These are phyloP conservation scores for Drosophila erecta DNA, from an alignment of 1,140 invertebrate genomes.

Conservation along the genomic window DNA sequence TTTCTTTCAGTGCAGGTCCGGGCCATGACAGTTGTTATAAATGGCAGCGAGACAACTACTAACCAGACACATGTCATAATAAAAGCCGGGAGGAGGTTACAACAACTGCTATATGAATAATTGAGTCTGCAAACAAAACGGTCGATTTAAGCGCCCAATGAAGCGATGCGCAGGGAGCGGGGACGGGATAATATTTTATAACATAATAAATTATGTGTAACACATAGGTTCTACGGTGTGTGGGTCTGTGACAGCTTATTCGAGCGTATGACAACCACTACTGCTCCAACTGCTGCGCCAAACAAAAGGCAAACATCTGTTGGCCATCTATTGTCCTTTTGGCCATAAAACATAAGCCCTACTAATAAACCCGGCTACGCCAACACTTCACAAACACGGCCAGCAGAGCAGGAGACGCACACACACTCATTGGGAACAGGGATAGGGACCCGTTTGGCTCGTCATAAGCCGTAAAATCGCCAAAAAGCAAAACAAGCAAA, in stretches of 20 bases:
- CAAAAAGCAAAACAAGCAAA: constrained; percentile 79
- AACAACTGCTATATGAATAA: constrained; percentile 73
- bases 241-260: constrained; percentile 76
- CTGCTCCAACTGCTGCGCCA: constrained; percentile 11
- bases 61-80: constrained; percentile 81
- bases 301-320: constrained; percentile 81
- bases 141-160: constrained; percentile 80
- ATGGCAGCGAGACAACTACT: constrained; percentile 74
- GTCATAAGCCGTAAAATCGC: constrained; percentile 82
- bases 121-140: constrained; percentile 77
- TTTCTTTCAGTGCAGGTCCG: constrained; percentile 30
- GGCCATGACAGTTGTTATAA: constrained; percentile 78
- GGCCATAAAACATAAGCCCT: constrained; percentile 80
- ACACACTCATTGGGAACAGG: constrained; percentile 2
- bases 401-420: constrained; percentile 14
- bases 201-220: constrained; percentile 82
- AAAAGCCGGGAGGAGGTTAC: constrained; percentile 36
- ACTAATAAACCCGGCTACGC: constrained; percentile 78
- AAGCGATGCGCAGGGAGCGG: constrained; percentile 50
- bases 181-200: constrained; percentile 79
- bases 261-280: constrained; percentile 77
- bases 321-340: constrained; percentile 80
- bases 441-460: constrained; percentile 48
- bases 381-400: constrained; percentile 62
- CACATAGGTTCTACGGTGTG: constrained; percentile 28